Percentiles rank a stretch among this genome's conserved stretches.
These are phyloP conservation scores for Hecatera dysodea DNA, from an alignment of 2,888 invertebrate species.

Conservation along the genomic window DNA sequence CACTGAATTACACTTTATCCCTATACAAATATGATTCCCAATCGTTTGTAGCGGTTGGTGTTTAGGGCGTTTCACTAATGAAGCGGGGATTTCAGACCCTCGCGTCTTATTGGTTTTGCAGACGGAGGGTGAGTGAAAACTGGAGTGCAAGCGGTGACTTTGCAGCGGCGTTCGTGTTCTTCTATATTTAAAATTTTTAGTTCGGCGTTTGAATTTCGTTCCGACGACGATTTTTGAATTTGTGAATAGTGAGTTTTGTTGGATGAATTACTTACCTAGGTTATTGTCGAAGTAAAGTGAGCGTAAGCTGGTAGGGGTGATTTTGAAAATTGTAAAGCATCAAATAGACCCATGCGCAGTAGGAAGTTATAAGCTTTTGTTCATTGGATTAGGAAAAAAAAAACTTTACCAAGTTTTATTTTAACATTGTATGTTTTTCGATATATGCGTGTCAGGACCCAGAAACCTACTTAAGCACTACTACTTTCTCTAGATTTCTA, in stretches of 20 bases:
- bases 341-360: not conserved
- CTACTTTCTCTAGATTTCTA: not conserved
- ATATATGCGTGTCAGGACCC: not conserved
- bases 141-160: constrained; percentile 80
- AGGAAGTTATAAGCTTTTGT: not conserved
- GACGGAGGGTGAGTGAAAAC: constrained; percentile 83
- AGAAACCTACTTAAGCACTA: not conserved
- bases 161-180: constrained; percentile 78
- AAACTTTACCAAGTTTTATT: not conserved
- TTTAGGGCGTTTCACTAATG: constrained; percentile 82
- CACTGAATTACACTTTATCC: constrained; percentile 61
- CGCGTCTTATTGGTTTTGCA: constrained; percentile 89
- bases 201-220: not conserved
- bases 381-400: too few relatives aligned
- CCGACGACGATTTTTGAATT: not conserved
- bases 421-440: not conserved
- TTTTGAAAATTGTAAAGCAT: not conserved
- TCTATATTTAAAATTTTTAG: constrained; percentile 45
- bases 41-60: constrained; percentile 60
- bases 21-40: constrained; percentile 62
- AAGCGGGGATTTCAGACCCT: constrained; percentile 80
- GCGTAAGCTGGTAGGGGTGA: too few relatives aligned
- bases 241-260: not conserved
- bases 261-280: not conserved
- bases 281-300: not conserved